These are phyloP conservation scores for Aleiodes alternator DNA, from an alignment of 2,888 invertebrate genomes.

Conservation along the genomic window DNA sequence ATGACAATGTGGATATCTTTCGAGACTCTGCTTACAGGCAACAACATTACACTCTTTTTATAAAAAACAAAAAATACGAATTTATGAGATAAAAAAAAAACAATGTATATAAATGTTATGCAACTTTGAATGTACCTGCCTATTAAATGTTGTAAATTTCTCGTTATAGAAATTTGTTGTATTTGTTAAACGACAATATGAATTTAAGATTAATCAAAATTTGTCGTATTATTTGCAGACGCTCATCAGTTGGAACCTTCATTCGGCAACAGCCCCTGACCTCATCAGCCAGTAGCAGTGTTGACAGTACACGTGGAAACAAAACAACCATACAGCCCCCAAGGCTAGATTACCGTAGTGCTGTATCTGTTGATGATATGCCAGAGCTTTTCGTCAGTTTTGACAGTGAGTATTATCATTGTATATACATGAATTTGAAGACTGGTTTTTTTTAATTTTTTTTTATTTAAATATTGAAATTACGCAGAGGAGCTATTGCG, in stretches of 20 bases:
- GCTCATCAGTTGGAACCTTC: conserved; percentile 91
- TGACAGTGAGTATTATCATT: conserved; percentile 85
- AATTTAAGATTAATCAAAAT: not conserved
- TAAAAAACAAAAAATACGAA: not conserved
- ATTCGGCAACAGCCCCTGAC: conserved; percentile 82
- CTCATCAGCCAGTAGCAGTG: conserved; percentile 77
- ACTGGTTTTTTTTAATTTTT: not conserved
- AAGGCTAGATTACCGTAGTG: conserved; percentile 91
- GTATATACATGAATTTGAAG: conserved; percentile 27
- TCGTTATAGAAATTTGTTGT: conserved; percentile 42
- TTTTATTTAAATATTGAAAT: not conserved
- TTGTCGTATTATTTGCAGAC: conserved; percentile 77
- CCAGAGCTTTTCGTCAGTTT: conserved; percentile 96
- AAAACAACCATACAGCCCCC: conserved; percentile 80
- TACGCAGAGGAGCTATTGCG: not conserved
- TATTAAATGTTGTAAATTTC: conserved; percentile 55
- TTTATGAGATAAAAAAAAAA: not conserved
- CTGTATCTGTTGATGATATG: conserved; percentile 96
- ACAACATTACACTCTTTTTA: conserved; percentile 8
- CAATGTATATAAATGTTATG: conserved; percentile 44
- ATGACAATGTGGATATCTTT: conserved; percentile 4
- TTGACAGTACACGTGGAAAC: conserved; percentile 80
- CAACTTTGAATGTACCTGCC: conserved; percentile 59
- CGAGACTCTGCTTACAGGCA: conserved; percentile 12
- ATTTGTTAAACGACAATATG: conserved; percentile 1